A percentile compares a stretch with the other conserved stretches of the same genome.
Conservation (phyloP, 1,140 invertebrate species). For the Saccostrea glomerata region DNA sequence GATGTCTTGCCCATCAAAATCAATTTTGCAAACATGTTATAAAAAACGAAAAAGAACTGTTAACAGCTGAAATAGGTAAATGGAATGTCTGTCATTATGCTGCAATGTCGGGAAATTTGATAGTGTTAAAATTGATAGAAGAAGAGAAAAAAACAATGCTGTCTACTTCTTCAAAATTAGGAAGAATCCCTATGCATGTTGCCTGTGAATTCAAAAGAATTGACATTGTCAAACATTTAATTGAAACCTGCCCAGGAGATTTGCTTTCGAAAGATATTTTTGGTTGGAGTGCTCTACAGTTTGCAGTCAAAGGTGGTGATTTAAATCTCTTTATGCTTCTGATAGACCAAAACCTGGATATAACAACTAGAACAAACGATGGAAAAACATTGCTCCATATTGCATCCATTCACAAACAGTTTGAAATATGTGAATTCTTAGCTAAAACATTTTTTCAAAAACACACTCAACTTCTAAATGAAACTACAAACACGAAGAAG, state of each 20-base stretch:
- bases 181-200: background rate
- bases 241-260: background rate
- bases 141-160: background rate
- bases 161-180: too few relatives aligned
- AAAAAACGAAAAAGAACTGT: background rate
- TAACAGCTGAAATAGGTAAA: background rate
- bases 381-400: too few relatives aligned
- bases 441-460: too few relatives aligned
- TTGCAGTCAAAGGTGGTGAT: background rate
- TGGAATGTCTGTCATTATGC: background rate
- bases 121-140: background rate
- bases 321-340: background rate
- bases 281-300: background rate
- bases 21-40: background rate
- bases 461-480: background rate
- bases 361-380: background rate
- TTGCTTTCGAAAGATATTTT: background rate
- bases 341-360: too few relatives aligned
- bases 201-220: background rate
- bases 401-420: too few relatives aligned
- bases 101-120: background rate
- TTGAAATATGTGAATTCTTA: too few relatives aligned
- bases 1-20: background rate
- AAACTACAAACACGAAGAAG: background rate
- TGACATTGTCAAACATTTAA: background rate